A percentile compares a stretch with the other conserved stretches of the same genome.
Evolutionary conservation across 1,140 invertebrate genomes (phyloP).

Genomic region (Bombus confusus): DNA sequence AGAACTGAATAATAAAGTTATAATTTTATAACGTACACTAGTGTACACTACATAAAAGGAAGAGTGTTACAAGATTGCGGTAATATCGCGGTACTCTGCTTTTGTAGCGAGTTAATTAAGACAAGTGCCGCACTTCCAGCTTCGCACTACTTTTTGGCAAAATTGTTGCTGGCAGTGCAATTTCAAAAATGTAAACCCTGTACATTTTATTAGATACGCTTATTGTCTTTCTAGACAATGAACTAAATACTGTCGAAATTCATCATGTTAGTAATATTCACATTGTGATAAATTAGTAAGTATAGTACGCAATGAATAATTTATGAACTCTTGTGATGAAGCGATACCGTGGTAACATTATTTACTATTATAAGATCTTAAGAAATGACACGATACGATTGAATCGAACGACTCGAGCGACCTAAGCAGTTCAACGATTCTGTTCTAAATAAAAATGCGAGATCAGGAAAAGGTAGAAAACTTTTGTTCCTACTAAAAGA

Average conservation of each 20-base stretch:
- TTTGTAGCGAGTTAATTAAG: constrained; percentile 14
- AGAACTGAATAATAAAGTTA: constrained; percentile 7
- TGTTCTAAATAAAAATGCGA: background rate
- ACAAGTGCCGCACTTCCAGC: background rate
- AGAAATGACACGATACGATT: background rate
- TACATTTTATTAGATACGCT: background rate
- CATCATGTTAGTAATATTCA: no score
- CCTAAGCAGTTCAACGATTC: background rate
- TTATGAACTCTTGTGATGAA: background rate
- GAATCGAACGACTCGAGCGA: background rate
- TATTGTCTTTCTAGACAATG: background rate
- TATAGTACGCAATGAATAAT: background rate
- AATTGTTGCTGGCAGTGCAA: no score
- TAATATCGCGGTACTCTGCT: constrained; percentile 2
- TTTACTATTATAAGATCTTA: background rate
- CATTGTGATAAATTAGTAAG: background rate
- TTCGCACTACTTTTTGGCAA: background rate
- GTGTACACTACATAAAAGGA: no score
- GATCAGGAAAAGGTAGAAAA: background rate
- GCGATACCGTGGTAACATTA: background rate
- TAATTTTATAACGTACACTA: background rate
- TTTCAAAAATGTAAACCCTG: background rate
- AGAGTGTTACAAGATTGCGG: background rate
- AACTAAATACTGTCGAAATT: no score
- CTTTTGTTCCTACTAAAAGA: no score